Conservation (phyloP, 2,113 vertebrate species). For the Melanostigma gelatinosum region DNA sequence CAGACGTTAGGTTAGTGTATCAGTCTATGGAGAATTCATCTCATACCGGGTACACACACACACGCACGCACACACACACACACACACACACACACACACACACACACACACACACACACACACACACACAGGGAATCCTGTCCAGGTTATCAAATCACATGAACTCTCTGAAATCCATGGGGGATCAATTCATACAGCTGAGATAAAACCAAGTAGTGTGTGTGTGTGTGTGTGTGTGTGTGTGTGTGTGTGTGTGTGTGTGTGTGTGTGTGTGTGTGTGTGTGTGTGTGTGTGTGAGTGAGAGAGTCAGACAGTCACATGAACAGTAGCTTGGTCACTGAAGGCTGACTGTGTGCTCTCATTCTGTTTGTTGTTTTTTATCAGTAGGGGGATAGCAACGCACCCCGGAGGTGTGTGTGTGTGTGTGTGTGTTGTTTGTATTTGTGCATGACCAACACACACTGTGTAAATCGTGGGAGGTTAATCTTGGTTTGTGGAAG, state of each 20-base stretch:
- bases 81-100: conserved; percentile 46
- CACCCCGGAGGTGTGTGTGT: conserved; percentile 57
- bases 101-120: too few species aligned
- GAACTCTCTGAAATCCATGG: conserved; percentile 86
- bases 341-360: conserved; percentile 64
- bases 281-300: conserved; percentile 27
- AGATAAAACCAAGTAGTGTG: conserved; percentile 70
- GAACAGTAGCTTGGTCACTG: conserved; percentile 70
- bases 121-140: too few species aligned
- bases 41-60: conserved; percentile 72
- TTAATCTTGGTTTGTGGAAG: conserved; percentile 77
- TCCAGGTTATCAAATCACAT: conserved; percentile 93
- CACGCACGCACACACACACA: conserved; percentile 21
- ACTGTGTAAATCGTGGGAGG: conserved; percentile 74
- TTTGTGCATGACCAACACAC: conserved; percentile 64
- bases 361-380: conserved; percentile 64
- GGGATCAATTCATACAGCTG: conserved; percentile 88
- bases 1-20: conserved; percentile 91
- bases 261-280: conserved; percentile 32
- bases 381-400: conserved; percentile 62
- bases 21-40: conserved; percentile 94
- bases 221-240: conserved; percentile 26
- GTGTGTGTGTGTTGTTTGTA: conserved; percentile 12
- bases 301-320: conserved; percentile 60
- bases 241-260: conserved; percentile 32